Evolutionary conservation across 2,888 invertebrate genomes (phyloP), one percentile per base, ranked within the genome.

Genomic region (Periphyllus acericola): DNA sequence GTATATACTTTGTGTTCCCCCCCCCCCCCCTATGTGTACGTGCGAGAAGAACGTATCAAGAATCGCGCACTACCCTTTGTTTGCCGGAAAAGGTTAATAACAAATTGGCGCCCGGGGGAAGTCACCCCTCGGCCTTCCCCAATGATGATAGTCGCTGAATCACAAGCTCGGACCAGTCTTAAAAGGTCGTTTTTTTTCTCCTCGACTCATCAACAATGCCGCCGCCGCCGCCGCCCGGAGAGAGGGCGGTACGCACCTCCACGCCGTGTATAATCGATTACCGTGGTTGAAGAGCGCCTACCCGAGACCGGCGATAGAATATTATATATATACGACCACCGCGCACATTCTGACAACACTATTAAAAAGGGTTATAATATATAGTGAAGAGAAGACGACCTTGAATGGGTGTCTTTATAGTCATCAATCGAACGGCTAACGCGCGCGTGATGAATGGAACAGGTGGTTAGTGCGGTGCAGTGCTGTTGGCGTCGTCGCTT

Each of bases 391-490:
- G 75, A 75, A 76, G 85, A 34, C 85, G 85, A 71, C 85, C 85
- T 85, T 85, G 85, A 71, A 79, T 85, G 85, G 78, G 78, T 79
- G 75, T 84, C 66, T 76, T 76, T 71, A 55, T 55, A 85, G 32
- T 71, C 85, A 34, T 79, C 76, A 85, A 78, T 85, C 78, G 76
- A n/a, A 68, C 52, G 46, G 76, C 32, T 46, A 29, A 40, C 4
- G 46, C 60, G 79, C 46, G 68, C 52, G 86, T 72, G 72, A 86
- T 86, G 86, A 86, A 86, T 79, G 86, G 79, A 79, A 79, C 86
- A 72, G 79, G 86, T 29, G 79, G 29, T 29, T 29, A 29, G 71
- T 32, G 71, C 32, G 68, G 8, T 66, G 66, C n/a, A n/a, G n/a
- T 55, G 66, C 25, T 29, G 68, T 29, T 68, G 11, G 68, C 68